Evolutionary conservation across 37 sponge, comb jelly and placozoan species (phyloP), one percentile per base, ranked within the genome.

Genomic region (Crambe crambe): DNA sequence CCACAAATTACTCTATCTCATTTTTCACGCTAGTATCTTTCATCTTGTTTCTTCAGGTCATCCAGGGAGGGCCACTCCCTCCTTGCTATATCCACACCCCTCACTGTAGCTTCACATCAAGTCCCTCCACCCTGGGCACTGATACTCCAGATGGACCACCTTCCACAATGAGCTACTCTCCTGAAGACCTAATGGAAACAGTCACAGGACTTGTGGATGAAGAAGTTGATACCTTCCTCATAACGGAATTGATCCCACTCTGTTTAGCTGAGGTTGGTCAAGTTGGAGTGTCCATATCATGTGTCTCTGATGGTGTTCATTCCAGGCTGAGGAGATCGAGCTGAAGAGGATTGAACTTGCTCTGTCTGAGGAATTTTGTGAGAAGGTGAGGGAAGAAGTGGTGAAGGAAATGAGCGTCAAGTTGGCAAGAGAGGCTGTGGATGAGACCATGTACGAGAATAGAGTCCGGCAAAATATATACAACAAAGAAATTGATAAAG

Each of bases 1-100:
- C 21, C 27, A 15, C 21, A 15, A 42, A 10, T 15, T 12, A 47
- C 6, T 47, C n/a, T n/a, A n/a, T n/a, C n/a, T 47, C 6, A 47
- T 47, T 47, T 6, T 47, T 47, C 51, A 15, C 12, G 51, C 6
- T 12, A 15, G 6, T 12, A 47, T 12, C 12, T 15, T 47, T 47
- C 51, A 47, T 47, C 6, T 47, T 56, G 3, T 38, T 27, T 41
- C 3, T 34, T 56, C 76, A 90, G 86, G 75, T 86, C 17, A 80
- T 91, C n/a, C 64, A 91, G 42, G 91, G 91, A 17, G 76, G 79
- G 2, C 79, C 91, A 44, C 87, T 91, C 69, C 91, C 87, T 23
- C 62, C 77, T 2, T 72, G 56, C 8, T 2, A 26, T 71, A 23
- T 56, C 37, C 90, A 85, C 75, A 58, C 58, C 42, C 91, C 91